Conservation (phyloP, 30 jellyfish, hydroid and myxozoan species). For the Aurelia sp. region DNA sequence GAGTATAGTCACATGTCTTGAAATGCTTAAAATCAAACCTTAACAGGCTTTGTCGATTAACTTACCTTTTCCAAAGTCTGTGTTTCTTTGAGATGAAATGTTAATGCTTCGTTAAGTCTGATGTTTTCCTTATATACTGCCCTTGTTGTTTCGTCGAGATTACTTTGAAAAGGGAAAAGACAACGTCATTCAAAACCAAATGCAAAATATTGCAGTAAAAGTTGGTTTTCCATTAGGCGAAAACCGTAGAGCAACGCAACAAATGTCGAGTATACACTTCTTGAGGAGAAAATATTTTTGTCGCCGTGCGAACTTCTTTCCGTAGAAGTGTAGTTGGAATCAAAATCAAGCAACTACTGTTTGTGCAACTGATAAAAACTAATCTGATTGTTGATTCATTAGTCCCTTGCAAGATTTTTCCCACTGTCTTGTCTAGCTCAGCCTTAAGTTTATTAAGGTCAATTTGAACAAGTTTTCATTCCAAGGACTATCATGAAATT, state of each 20-base stretch:
- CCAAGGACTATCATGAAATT: too few relatives aligned
- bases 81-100: conserved; percentile 71
- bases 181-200: neutral
- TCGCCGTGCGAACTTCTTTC: too few relatives aligned
- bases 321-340: too few relatives aligned
- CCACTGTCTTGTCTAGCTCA: too few relatives aligned
- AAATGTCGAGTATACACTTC: too few relatives aligned
- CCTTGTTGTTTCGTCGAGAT: conserved; percentile 95
- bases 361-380: too few relatives aligned
- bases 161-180: conserved; percentile 26
- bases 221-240: neutral
- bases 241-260: neutral
- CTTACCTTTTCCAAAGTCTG: conserved; percentile 79
- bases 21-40: neutral
- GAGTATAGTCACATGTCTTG: neutral
- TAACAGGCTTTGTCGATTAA: neutral
- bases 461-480: too few relatives aligned
- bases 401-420: too few relatives aligned
- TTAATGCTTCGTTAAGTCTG: conserved; percentile 81
- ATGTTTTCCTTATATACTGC: conserved; percentile 88
- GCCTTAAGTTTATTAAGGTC: too few relatives aligned
- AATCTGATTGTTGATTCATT: too few relatives aligned
- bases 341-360: too few relatives aligned
- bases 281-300: too few relatives aligned
- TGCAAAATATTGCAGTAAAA: neutral